Conservation (phyloP, 2,113 vertebrate species). For the Globicephala melas region DNA sequence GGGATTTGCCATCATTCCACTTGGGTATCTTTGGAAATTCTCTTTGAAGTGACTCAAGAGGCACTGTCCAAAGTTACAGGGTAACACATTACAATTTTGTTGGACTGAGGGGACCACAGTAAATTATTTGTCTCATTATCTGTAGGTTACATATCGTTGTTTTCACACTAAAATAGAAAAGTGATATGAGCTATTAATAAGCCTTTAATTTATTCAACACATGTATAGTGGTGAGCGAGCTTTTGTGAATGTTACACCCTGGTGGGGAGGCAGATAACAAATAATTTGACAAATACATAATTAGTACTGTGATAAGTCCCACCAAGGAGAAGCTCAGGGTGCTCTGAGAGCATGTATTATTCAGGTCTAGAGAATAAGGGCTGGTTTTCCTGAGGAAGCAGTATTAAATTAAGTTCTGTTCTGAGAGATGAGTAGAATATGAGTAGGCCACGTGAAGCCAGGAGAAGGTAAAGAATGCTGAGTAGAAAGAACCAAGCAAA, state of each 20-base stretch:
- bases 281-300: background rate
- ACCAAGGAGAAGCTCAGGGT: background rate
- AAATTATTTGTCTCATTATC: background rate
- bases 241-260: background rate
- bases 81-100: background rate
- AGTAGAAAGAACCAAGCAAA: background rate
- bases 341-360: background rate
- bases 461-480: background rate
- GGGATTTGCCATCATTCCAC: background rate
- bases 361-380: background rate
- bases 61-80: background rate
- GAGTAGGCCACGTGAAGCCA: background rate
- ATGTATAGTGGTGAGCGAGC: background rate
- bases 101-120: background rate
- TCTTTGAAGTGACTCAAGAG: background rate
- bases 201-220: background rate
- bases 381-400: background rate
- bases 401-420: background rate
- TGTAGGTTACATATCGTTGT: background rate
- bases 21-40: background rate
- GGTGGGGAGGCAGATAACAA: background rate
- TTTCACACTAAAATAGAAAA: constrained; percentile 13
- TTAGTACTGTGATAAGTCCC: background rate
- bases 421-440: background rate
- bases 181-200: background rate